These are phyloP conservation scores for Tromatobia lineatoria DNA, from an alignment of 2,888 invertebrate species.

Conservation along the genomic window DNA sequence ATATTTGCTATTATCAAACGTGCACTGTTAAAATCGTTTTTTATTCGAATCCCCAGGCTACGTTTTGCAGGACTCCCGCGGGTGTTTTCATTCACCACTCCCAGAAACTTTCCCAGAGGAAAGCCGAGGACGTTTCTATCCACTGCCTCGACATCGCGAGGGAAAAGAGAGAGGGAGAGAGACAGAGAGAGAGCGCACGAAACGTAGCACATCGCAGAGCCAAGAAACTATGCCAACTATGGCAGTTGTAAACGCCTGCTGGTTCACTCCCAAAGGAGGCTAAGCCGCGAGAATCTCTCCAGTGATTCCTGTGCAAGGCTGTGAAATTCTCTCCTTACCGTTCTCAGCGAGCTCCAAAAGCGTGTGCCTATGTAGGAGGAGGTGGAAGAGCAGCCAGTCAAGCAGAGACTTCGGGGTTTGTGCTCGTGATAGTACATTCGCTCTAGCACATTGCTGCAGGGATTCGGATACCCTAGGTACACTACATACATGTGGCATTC, in stretches of 20 bases:
- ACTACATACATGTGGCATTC: not conserved
- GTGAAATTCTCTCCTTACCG: constrained; percentile 63
- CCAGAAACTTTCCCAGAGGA: constrained; percentile 53
- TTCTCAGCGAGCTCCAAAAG: constrained; percentile 16
- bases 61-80: constrained; percentile 12
- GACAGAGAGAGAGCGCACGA: not conserved
- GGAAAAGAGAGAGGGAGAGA: not conserved
- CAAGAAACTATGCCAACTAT: constrained; percentile 71
- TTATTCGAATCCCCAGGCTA: not conserved
- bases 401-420: constrained; percentile 30
- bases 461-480: constrained; percentile 1
- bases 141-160: constrained; percentile 2
- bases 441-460: constrained; percentile 34
- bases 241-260: constrained; percentile 69
- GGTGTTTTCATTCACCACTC: constrained; percentile 58
- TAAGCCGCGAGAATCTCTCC: constrained; percentile 69
- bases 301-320: constrained; percentile 68
- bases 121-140: constrained; percentile 29
- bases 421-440: constrained; percentile 56
- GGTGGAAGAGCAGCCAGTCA: constrained; percentile 30
- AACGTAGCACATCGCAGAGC: constrained; percentile 60
- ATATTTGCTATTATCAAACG: constrained; percentile 2
- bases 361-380: constrained; percentile 38
- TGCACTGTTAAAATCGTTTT: not conserved
- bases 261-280: constrained; percentile 64